These are phyloP conservation scores for Chelonus formosanus DNA, from an alignment of 2,888 invertebrate genomes.

Conservation along the genomic window DNA sequence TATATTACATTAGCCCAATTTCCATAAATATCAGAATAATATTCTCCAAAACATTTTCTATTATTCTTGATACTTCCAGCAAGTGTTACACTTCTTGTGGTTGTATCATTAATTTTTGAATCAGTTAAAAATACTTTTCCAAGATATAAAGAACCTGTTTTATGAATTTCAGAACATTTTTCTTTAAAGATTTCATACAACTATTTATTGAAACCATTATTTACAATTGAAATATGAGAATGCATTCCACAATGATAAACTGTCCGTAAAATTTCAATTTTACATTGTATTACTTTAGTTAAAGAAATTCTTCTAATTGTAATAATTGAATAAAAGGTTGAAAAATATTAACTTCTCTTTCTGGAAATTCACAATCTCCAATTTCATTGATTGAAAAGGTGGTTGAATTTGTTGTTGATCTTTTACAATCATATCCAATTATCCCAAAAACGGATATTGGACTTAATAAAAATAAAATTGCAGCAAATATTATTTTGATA, in stretches of 20 bases:
- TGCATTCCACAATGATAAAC: slow-evolving; percentile 35
- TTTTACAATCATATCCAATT: slow-evolving; percentile 34
- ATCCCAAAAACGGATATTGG: slow-evolving; percentile 13
- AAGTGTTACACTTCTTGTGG: not conserved
- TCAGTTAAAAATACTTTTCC: not conserved
- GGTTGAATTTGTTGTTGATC: slow-evolving; percentile 18
- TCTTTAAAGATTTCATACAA: slow-evolving; percentile 7
- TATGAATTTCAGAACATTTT: slow-evolving; percentile 22
- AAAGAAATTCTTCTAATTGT: slow-evolving; percentile 27
- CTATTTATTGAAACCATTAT: slow-evolving; percentile 4
- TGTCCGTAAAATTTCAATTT: slow-evolving; percentile 32
- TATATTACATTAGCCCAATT: not conserved
- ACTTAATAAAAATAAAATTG: slow-evolving; percentile 17
- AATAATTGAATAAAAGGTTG: slow-evolving; percentile 22
- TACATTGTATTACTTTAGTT: slow-evolving; percentile 25
- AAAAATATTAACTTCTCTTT: not conserved
- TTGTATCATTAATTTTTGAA: not conserved
- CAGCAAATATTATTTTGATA: not conserved
- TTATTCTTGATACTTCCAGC: not conserved
- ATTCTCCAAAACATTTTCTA: not conserved
- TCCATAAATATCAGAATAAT: slow-evolving; percentile 7
- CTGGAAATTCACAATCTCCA: slow-evolving; percentile 23
- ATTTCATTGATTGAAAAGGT: slow-evolving; percentile 28
- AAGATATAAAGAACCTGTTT: not conserved
- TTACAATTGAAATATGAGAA: slow-evolving; percentile 32